Base-by-base conservation (phyloP, 2,797 vertebrate species). In the Nyctibius grandis region DNA sequence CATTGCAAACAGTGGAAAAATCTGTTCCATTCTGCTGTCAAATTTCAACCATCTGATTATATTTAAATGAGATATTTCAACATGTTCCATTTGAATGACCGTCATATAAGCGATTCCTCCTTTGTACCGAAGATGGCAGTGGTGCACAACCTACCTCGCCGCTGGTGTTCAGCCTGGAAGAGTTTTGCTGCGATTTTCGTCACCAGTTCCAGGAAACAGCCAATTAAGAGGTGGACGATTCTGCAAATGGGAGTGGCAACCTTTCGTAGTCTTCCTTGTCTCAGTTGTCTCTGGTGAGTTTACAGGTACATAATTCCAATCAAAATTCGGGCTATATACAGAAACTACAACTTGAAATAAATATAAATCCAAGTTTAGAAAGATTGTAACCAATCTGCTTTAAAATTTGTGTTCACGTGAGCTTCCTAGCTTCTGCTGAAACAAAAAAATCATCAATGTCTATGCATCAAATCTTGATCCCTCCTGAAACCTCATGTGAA, bases 21-120 rank as follows among this genome's bases (percentile, higher is more conserved):
- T 98, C 97, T 98, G 98, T 98, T 98, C 94, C 96, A 96, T 93
- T 97, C 97, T 97, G 98, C 97, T 98, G 97, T 98, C 97, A 96
- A 96, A 96, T 95, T 97, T 93, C 95, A 98, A 97, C 97, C 97
- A 98, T 98, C 97, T 98, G 98, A 98, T 98, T 98, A 97, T 98
- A 97, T 98, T 98, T 97, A 98, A 98, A 97, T 96, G 93, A 97
- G 97, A 91, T 90, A 40, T 96, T 97, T 93, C 96, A 97, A 89
- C 94, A 97, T 89, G 87, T 95, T 98, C 95, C 91, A 42, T 95
- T 89, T 78, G 89, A 97, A 86, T 95, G 98, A 96, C 97, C 95
- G 94, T 85, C 81, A 15, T 40, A 29, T 70, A 67, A 89, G 95
- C 89, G 81, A 96, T 98, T 97, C 96, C 69, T 79, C 29, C n/a